Base-by-base conservation (phyloP, 92 coral and sea anemone genomes). In the Montipora capitata region DNA sequence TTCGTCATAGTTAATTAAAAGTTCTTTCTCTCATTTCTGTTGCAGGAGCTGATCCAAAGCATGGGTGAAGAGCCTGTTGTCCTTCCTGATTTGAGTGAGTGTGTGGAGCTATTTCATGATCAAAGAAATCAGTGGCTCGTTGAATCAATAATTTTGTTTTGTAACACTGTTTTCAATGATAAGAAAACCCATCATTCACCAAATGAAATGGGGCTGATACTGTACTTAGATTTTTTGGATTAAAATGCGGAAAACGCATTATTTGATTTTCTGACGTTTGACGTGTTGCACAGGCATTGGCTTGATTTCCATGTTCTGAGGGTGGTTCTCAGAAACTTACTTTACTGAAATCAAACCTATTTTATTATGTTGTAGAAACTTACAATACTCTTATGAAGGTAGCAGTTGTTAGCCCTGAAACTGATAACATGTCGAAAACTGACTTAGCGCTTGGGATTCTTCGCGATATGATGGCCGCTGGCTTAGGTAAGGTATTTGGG, bases 41-140 rank as follows among this genome's bases (percentile, higher is more conserved):
- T 20, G 41, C 65, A 95, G 98, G 79, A 82, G 13, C 49, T 95
- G 43, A 76, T 94, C 11, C 81, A 83, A 17, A 45, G 68, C 20
- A 91, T 95, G 93, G 83, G 87, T 51, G 84, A 87, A 74, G 95
- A 88, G 27, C 98, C 98, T 74, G 96, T 76, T 18, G 96, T 95
- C 38, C 13, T 66, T n/a, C 96, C 98, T 59, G 76, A 89, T 54
- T 80, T 89, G 45, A 87, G 98, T 95, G 84, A 85, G 96, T 56
- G 38, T 39, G 10, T 7, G 39, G 11, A 0, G 12, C 2, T 39
- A 41, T 5, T 16, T 18, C 40, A 65, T 17, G 18, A 61, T 27
- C 35, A 27, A 27, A 27, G 35, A 27, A 27, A 27, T 45, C 51
- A 45, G 51, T 45, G 51, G 35, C 35, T 27, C 35, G 35, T 27